These are phyloP conservation scores for Centropyge bicolor DNA, from an alignment of 2,797 vertebrate species.

Conservation along the genomic window DNA sequence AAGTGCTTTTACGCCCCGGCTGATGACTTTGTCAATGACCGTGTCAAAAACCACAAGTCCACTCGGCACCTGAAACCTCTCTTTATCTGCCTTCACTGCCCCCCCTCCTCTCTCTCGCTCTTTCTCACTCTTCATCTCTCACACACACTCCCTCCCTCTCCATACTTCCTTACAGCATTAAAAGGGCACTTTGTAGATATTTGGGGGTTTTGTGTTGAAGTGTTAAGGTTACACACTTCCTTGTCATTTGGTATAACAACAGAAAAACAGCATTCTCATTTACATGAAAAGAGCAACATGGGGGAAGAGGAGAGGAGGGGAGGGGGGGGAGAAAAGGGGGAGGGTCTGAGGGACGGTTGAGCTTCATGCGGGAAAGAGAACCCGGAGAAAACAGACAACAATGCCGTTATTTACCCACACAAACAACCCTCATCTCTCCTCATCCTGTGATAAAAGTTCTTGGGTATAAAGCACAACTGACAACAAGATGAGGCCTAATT, in stretches of 20 bases:
- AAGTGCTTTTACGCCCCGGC: slow-evolving; percentile 57
- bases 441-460: slow-evolving; percentile 82
- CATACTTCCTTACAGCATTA: slow-evolving; percentile 79
- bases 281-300: slow-evolving; percentile 88
- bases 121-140: slow-evolving; percentile 10
- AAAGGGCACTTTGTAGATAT: slow-evolving; percentile 87
- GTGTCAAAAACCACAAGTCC: slow-evolving; percentile 70
- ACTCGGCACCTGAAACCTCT: slow-evolving; percentile 55
- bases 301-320: slow-evolving; percentile 52
- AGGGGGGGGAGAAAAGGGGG: slow-evolving; percentile 38
- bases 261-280: slow-evolving; percentile 86
- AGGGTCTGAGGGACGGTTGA: slow-evolving; percentile 58
- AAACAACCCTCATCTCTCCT: slow-evolving; percentile 67
- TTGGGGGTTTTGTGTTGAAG: slow-evolving; percentile 84
- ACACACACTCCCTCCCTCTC: slow-evolving; percentile 48
- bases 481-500: slow-evolving; percentile 46
- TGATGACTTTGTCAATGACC: slow-evolving; percentile 70
- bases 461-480: slow-evolving; percentile 50
- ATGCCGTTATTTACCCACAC: slow-evolving; percentile 81
- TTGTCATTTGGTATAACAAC: slow-evolving; percentile 91
- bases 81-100: slow-evolving; percentile 14
- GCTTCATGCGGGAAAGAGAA: slow-evolving; percentile 80
- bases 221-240: slow-evolving; percentile 89
- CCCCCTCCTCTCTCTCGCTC: not conserved
- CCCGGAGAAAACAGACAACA: slow-evolving; percentile 82